A percentile compares a stretch with the other conserved stretches of the same genome.
Conservation (phyloP, 1,140 invertebrate species). For the Heliconius hermathena region DNA sequence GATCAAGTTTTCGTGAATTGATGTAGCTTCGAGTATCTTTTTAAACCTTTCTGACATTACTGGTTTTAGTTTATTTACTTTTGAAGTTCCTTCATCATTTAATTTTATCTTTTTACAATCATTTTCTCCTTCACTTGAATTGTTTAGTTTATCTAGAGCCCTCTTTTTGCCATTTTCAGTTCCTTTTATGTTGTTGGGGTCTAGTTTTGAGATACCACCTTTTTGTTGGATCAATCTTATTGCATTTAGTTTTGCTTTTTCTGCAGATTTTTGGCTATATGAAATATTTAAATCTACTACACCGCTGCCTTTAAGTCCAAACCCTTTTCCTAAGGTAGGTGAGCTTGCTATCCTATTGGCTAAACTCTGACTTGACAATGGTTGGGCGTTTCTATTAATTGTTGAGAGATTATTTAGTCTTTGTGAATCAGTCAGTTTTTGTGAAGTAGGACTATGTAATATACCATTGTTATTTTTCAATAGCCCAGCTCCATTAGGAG, state of each 20-base stretch:
- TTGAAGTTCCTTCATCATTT: slow-evolving; percentile 64
- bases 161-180: slow-evolving; percentile 82
- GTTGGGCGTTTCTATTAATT: slow-evolving; percentile 12
- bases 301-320: slow-evolving; percentile 75
- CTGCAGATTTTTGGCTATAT: slow-evolving; percentile 81
- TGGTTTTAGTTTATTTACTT: slow-evolving; percentile 58
- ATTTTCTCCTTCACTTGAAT: slow-evolving; percentile 66
- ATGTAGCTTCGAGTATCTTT: slow-evolving; percentile 90
- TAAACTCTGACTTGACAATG: slow-evolving; percentile 43
- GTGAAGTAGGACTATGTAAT: slow-evolving; percentile 83
- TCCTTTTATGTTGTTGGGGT: slow-evolving; percentile 86
- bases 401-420: slow-evolving; percentile 69
- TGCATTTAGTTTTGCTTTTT: slow-evolving; percentile 86
- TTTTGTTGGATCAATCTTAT: slow-evolving; percentile 84
- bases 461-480: slow-evolving; percentile 82
- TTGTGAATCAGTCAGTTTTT: slow-evolving; percentile 83
- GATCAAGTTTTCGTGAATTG: slow-evolving; percentile 89
- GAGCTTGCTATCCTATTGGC: slow-evolving; percentile 63
- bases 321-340: slow-evolving; percentile 68
- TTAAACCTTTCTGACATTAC: slow-evolving; percentile 87
- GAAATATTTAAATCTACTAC: slow-evolving; percentile 85
- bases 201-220: slow-evolving; percentile 84
- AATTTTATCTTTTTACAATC: slow-evolving; percentile 76
- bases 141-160: slow-evolving; percentile 78
- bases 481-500: slow-evolving; percentile 76